Evolutionary conservation across 2,888 invertebrate species (phyloP).

Genomic region (Agriotes lineatus): DNA sequence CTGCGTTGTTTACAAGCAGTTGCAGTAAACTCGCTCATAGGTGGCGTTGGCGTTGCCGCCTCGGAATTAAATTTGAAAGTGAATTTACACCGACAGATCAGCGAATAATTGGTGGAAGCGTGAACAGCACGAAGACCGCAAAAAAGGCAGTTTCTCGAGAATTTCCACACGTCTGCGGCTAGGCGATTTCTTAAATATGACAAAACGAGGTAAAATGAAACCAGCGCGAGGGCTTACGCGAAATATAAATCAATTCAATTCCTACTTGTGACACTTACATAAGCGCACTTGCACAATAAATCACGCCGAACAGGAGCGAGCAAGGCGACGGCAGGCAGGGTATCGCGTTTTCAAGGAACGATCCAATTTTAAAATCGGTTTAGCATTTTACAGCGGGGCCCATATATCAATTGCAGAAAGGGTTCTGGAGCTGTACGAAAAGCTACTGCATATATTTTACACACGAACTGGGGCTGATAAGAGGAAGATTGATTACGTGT

Average conservation of each 20-base stretch:
- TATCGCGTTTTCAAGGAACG: constrained; percentile 6
- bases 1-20: too few species aligned
- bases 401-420: neutral
- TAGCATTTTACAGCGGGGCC: neutral
- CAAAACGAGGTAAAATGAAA: neutral
- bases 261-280: constrained; percentile 18
- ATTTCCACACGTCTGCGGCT: neutral
- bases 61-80: too few species aligned
- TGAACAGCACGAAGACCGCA: neutral
- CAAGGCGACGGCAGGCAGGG: neutral
- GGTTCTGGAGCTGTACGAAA: neutral
- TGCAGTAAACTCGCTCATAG: too few species aligned
- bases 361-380: constrained; percentile 19
- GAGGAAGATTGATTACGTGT: neutral
- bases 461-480: neutral
- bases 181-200: neutral
- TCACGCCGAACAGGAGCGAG: constrained; percentile 6
- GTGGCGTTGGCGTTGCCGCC: too few species aligned
- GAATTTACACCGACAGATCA: too few species aligned
- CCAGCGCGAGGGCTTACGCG: neutral
- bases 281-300: constrained; percentile 20
- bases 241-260: constrained; percentile 21
- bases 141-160: neutral
- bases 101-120: neutral
- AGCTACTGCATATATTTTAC: constrained; percentile 2